Evolutionary conservation across 2,888 invertebrate genomes (phyloP).

Genomic region (Drosophila histrio): DNA sequence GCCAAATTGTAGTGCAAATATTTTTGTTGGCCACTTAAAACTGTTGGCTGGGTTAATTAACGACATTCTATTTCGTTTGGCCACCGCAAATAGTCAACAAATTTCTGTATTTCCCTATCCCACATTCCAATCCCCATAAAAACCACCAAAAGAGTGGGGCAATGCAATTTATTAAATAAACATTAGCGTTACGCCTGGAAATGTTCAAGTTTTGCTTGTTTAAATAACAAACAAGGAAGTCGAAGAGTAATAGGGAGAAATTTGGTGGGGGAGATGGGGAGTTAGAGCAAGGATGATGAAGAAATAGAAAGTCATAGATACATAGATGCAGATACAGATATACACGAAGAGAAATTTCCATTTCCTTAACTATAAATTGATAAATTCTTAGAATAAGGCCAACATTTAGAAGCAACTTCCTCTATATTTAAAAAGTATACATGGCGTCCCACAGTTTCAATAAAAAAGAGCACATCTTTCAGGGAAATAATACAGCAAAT

Average conservation of each 20-base stretch:
- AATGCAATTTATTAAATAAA: constrained; percentile 48
- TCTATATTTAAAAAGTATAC: too few species aligned
- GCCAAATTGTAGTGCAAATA: constrained; percentile 72
- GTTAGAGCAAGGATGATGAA: neutral
- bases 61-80: constrained; percentile 43
- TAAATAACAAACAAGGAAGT: constrained; percentile 24
- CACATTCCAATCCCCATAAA: neutral
- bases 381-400: too few species aligned
- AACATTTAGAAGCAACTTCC: too few species aligned
- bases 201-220: constrained; percentile 46
- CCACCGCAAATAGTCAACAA: constrained; percentile 48
- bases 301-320: neutral
- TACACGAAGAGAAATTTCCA: too few species aligned
- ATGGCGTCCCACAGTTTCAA: too few species aligned
- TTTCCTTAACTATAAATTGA: too few species aligned
- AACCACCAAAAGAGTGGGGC: neutral
- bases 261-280: neutral
- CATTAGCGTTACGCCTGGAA: constrained; percentile 30
- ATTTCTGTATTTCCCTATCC: constrained; percentile 37
- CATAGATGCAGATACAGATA: neutral
- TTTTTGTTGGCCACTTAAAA: constrained; percentile 64
- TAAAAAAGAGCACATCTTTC: too few species aligned
- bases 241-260: neutral
- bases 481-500: too few species aligned
- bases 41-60: constrained; percentile 65